Conservation (phyloP, 2,113 vertebrate genomes). For the Callithrix jacchus region DNA sequence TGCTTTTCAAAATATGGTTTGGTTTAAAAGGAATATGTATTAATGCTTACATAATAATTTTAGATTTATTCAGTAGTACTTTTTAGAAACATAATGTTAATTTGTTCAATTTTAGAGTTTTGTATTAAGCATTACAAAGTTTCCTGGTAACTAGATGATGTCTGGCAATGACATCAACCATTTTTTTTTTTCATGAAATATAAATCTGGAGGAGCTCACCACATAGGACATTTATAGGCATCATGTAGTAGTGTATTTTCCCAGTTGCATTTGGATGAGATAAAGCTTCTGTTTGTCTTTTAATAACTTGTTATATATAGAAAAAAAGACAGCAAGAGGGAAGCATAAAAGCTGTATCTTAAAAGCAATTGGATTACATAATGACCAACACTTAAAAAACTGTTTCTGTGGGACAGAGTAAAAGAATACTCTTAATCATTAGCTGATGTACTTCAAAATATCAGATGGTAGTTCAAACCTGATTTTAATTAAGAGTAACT, state of each 20-base stretch:
- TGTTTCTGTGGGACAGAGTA: not conserved
- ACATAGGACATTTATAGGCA: not conserved
- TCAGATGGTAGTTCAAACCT: slow-evolving; percentile 13
- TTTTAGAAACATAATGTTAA: slow-evolving; percentile 40
- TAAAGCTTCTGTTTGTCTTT: slow-evolving; percentile 50
- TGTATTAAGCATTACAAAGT: slow-evolving; percentile 32
- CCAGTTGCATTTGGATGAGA: slow-evolving; percentile 33
- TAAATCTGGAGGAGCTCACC: slow-evolving; percentile 20
- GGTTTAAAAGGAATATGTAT: slow-evolving; percentile 23
- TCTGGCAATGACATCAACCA: not conserved
- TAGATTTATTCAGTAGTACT: slow-evolving; percentile 24
- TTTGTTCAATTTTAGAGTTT: slow-evolving; percentile 18
- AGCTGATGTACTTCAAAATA: not conserved
- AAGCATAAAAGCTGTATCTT: not conserved
- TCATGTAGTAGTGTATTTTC: slow-evolving; percentile 37
- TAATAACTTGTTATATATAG: not conserved
- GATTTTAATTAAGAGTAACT: slow-evolving; percentile 9
- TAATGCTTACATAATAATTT: slow-evolving; percentile 1
- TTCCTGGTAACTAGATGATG: slow-evolving; percentile 26
- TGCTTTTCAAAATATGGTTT: slow-evolving; percentile 40
- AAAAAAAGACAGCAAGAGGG: not conserved
- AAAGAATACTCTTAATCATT: slow-evolving; percentile 6
- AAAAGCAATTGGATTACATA: not conserved
- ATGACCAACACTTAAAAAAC: not conserved
- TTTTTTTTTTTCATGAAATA: not conserved